Evolutionary conservation across 2,113 vertebrate species (phyloP), one percentile per base, ranked within the genome.

Genomic region (Typhlomys cinereus): DNA sequence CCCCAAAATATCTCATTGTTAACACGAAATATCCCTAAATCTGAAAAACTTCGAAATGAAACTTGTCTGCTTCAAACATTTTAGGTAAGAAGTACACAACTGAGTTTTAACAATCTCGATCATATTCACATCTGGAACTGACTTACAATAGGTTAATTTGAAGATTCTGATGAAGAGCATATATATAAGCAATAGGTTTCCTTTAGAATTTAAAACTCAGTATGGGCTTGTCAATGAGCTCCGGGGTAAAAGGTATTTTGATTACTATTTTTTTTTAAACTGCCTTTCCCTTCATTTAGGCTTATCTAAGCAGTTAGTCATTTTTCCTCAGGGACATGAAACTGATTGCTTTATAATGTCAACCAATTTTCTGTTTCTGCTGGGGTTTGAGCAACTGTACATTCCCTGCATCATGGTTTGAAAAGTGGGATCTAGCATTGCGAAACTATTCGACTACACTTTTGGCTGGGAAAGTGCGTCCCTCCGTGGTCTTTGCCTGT

Each of bases 321-420:
- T 81, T 95, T 81, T 95, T 80, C 80, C n/a, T 18, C 39, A 62
- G 71, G 44, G 44, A 83, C 64, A 54, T 76, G 23, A 92, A 89
- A 82, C 5, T 18, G 46, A 57, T 41, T 79, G 36, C 5, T 93
- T 64, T 71, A 85, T 73, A 81, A 67, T 21, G 86, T 31, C 14
- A 92, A 57, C 18, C 39, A 54, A 7, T 14, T 29, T 85, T 9
- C 57, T 95, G 71, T 84, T 67, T 83, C 62, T 57, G 64, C 73
- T 52, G 76, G 88, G 73, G 76, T 84, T 88, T 93, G 10, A 84
- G 34, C 70, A 79, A 48, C 27, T 54, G 2, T 62, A 29, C n/a
- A 8, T 29, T 75, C 71, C 34, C 59, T 69, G 36, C 82, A 70
- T 83, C 66, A 27, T 17, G 54, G 74, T 83, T 67, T 62, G 39